These are phyloP conservation scores for Hozukius guyotensis DNA, from an alignment of 2,797 vertebrate genomes.

Conservation along the genomic window DNA sequence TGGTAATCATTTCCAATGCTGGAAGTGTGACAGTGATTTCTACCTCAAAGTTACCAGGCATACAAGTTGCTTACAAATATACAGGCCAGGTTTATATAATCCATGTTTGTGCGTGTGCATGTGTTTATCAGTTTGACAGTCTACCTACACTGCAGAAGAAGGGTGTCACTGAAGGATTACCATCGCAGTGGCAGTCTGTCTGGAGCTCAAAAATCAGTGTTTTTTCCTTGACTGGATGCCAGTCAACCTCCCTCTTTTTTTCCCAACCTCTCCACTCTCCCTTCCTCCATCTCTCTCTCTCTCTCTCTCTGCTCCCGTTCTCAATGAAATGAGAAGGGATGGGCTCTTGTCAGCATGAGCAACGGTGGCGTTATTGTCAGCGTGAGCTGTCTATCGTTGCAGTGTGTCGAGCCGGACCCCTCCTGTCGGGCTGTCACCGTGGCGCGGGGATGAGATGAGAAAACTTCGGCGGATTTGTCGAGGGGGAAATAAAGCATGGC, in stretches of 20 bases:
- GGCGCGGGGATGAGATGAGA: conserved; percentile 56
- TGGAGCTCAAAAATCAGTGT: conserved; percentile 66
- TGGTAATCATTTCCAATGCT: neutral
- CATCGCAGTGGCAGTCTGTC: conserved; percentile 70
- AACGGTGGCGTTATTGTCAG: conserved; percentile 72
- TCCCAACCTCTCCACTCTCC: conserved; percentile 5
- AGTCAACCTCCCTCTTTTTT: conserved; percentile 40
- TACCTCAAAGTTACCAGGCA: neutral
- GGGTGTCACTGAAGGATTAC: conserved; percentile 76
- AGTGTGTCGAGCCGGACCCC: conserved; percentile 60
- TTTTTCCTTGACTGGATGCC: conserved; percentile 61
- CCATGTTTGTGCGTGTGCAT: conserved; percentile 19
- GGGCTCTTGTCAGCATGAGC: conserved; percentile 65
- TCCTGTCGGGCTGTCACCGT: conserved; percentile 69
- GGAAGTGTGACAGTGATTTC: neutral
- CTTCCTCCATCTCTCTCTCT: conserved; percentile 1
- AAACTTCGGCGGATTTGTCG: conserved; percentile 73
- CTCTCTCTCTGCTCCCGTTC: conserved; percentile 20
- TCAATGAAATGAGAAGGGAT: conserved; percentile 61
- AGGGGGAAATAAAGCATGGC: conserved; percentile 74
- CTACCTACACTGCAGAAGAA: conserved; percentile 64
- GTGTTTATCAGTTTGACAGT: conserved; percentile 59
- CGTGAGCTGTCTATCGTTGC: conserved; percentile 67
- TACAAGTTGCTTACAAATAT: conserved; percentile 9
- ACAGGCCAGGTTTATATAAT: conserved; percentile 35